Conservation (phyloP, 2,113 vertebrate genomes). For the Dicentrarchus labrax region DNA sequence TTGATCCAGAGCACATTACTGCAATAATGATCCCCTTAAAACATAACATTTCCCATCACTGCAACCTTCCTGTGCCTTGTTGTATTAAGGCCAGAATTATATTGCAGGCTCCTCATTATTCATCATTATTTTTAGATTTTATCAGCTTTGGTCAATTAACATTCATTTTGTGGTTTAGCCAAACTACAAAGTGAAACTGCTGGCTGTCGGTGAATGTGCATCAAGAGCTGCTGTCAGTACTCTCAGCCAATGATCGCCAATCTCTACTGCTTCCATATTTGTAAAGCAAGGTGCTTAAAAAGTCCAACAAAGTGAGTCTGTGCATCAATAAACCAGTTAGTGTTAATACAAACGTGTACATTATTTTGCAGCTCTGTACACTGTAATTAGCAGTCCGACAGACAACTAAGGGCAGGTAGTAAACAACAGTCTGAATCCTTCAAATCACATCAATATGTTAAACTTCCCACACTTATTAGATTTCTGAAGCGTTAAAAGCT, state of each 20-base stretch:
- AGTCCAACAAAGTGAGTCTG: neutral
- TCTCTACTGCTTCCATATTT: too few relatives aligned
- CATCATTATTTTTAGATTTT: neutral
- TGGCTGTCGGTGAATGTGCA: neutral
- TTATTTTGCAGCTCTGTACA: neutral
- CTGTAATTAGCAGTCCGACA: neutral
- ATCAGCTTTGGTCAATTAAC: neutral
- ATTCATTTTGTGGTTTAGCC: too few relatives aligned
- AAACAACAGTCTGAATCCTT: neutral
- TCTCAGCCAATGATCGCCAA: too few relatives aligned
- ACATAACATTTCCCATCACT: neutral
- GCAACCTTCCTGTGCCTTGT: neutral
- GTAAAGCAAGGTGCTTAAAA: neutral
- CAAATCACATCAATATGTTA: neutral
- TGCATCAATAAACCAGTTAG: too few relatives aligned
- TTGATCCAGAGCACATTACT: too few relatives aligned
- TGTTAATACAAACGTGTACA: neutral
- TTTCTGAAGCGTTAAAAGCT: neutral
- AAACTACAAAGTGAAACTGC: neutral
- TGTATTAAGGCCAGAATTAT: neutral
- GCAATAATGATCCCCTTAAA: too few relatives aligned
- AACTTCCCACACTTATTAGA: neutral
- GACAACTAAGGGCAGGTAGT: neutral
- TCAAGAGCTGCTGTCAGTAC: too few relatives aligned
- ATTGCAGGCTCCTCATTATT: neutral